Conservation (phyloP, 1,140 invertebrate species). For the Ooceraea biroi region DNA sequence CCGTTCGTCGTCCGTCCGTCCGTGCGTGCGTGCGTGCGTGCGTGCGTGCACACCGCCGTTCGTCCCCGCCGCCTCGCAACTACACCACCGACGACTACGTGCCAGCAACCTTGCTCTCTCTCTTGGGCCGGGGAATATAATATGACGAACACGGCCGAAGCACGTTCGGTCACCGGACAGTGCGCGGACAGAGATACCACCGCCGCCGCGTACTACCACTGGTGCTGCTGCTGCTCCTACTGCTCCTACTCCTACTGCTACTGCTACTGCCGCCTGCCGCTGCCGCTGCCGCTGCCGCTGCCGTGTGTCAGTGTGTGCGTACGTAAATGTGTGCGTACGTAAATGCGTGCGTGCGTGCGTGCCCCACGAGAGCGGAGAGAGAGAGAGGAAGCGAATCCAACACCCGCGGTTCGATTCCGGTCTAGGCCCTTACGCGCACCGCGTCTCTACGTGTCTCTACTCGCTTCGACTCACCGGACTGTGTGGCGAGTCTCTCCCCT, state of each 20-base stretch:
- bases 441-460: slow-evolving; percentile 67
- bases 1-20: slow-evolving; percentile 33
- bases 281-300: background rate
- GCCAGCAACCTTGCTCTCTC: slow-evolving; percentile 80
- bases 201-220: slow-evolving; percentile 52
- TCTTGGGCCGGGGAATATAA: slow-evolving; percentile 84
- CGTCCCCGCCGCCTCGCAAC: slow-evolving; percentile 77
- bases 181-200: slow-evolving; percentile 76
- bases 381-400: slow-evolving; percentile 69
- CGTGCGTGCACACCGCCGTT: slow-evolving; percentile 31
- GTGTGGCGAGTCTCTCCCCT: slow-evolving; percentile 26
- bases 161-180: slow-evolving; percentile 79
- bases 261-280: too few relatives aligned
- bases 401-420: slow-evolving; percentile 80
- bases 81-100: slow-evolving; percentile 66
- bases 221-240: too few relatives aligned
- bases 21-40: slow-evolving; percentile 13
- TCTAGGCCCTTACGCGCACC: slow-evolving; percentile 71
- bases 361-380: background rate
- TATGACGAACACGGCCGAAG: slow-evolving; percentile 80
- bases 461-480: slow-evolving; percentile 72
- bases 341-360: slow-evolving; percentile 21
- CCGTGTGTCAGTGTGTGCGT: background rate
- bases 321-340: background rate
- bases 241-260: too few relatives aligned